Conservation (phyloP, 1,140 invertebrate species). For the Neodiprion fabricii region DNA sequence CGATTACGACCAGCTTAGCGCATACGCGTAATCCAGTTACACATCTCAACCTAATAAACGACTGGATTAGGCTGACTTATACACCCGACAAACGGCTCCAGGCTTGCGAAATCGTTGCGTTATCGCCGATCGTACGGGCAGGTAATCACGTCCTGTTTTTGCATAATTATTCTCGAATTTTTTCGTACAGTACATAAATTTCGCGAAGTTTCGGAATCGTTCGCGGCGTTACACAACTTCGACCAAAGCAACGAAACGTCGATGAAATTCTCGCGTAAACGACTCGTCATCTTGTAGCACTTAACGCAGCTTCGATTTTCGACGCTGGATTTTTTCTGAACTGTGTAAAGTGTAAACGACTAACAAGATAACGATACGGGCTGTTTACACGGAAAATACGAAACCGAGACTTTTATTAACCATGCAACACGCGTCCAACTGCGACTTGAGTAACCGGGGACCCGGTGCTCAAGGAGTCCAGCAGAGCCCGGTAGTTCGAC, state of each 20-base stretch:
- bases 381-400: no score
- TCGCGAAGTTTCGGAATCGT: no score
- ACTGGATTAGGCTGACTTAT: slow-evolving; percentile 3
- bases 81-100: not conserved
- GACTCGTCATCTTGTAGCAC: no score
- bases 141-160: not conserved
- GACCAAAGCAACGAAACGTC: no score
- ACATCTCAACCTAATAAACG: not conserved
- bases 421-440: not conserved
- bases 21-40: not conserved
- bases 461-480: not conserved
- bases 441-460: slow-evolving; percentile 14
- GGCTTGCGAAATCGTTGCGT: slow-evolving; percentile 9
- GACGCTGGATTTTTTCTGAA: no score
- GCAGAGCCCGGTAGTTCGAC: slow-evolving; percentile 13
- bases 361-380: no score
- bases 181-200: no score
- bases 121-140: not conserved
- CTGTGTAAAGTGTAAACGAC: no score
- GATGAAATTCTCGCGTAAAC: no score
- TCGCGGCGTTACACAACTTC: no score
- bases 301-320: no score
- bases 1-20: not conserved
- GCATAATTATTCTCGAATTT: no score
- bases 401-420: not conserved